A percentile compares a stretch with the other conserved stretches of the same genome.
These are phyloP conservation scores for Typhlomys cinereus DNA, from an alignment of 2,113 vertebrate genomes.

Conservation along the genomic window DNA sequence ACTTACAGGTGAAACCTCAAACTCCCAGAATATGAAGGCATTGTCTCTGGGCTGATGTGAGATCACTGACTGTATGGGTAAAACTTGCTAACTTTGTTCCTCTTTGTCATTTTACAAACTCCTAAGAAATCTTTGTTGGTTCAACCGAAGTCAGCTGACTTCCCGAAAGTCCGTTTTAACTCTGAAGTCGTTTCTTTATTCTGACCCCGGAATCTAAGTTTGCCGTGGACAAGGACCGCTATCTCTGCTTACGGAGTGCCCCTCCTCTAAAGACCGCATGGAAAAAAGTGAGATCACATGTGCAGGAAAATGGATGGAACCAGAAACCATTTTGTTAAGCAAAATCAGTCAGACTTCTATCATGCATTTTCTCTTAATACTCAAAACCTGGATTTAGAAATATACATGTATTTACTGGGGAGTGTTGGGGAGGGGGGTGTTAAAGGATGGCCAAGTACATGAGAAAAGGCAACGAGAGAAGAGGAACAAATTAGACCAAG, in stretches of 20 bases:
- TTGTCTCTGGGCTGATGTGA: not conserved
- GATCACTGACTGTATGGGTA: fast-evolving
- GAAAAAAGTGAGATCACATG: no score
- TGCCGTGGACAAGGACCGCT: not conserved
- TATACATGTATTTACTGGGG: no score
- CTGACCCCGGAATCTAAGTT: fast-evolving
- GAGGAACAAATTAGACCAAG: not conserved
- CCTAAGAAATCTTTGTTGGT: not conserved
- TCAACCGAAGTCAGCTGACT: not conserved
- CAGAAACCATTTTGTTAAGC: not conserved
- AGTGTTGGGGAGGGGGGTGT: no score
- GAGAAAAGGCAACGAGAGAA: not conserved
- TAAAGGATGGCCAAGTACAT: not conserved
- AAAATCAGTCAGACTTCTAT: not conserved
- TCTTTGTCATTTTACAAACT: not conserved
- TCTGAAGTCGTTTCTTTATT: not conserved
- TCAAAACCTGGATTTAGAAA: not conserved
- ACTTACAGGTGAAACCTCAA: not conserved
- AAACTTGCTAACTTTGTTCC: not conserved
- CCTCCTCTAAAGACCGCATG: not conserved
- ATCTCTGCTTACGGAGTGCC: not conserved
- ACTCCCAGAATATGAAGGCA: not conserved
- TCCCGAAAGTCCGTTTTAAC: not conserved
- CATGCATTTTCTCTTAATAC: not conserved
- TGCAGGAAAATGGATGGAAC: not conserved